A percentile compares a stretch with the other conserved stretches of the same genome.
phyloP scores from a whole-genome alignment of 23 tunicate genomes.

The Styela clava region DNA sequence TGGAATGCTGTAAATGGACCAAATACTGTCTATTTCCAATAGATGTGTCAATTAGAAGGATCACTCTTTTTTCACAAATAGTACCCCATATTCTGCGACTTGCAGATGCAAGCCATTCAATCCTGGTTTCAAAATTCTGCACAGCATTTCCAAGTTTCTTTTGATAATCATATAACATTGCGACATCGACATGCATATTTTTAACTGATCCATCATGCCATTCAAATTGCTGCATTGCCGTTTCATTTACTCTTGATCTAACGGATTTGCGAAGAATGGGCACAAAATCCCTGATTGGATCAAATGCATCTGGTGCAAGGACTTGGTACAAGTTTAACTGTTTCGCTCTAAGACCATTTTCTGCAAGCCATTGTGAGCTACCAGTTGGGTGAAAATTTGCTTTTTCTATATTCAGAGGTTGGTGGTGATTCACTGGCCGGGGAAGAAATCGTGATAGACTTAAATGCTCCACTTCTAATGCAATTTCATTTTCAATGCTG shows the following conservation, averaged over 20 bases:
- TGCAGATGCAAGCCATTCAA: slow-evolving; percentile 84
- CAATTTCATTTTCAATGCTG: slow-evolving; percentile 92
- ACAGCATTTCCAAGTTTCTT: slow-evolving; percentile 72
- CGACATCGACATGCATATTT: slow-evolving; percentile 93
- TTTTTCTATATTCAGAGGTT: slow-evolving; percentile 72
- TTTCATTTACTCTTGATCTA: slow-evolving; percentile 63
- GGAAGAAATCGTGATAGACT: slow-evolving; percentile 75
- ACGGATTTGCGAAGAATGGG: slow-evolving; percentile 87
- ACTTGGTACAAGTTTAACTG: slow-evolving; percentile 80
- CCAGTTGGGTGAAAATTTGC: slow-evolving; percentile 76
- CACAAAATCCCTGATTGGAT: slow-evolving; percentile 77
- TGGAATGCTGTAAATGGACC: slow-evolving; percentile 82
- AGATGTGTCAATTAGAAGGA: slow-evolving; percentile 78
- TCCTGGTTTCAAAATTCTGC: slow-evolving; percentile 58
- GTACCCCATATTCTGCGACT: slow-evolving; percentile 96
- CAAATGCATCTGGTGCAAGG: slow-evolving; percentile 88
- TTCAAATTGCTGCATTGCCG: slow-evolving; percentile 94
- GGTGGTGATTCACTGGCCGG: slow-evolving; percentile 88
- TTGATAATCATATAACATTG: slow-evolving; percentile 84
- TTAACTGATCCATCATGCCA: slow-evolving; percentile 93
- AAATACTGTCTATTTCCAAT: slow-evolving; percentile 69
- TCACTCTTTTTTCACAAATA: slow-evolving; percentile 70
- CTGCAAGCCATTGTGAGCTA: slow-evolving; percentile 51
- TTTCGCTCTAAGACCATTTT: slow-evolving; percentile 64
- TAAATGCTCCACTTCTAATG: slow-evolving; percentile 60